Evolutionary conservation across 2,888 invertebrate species (phyloP).

Genomic region (Callosobruchus maculatus): DNA sequence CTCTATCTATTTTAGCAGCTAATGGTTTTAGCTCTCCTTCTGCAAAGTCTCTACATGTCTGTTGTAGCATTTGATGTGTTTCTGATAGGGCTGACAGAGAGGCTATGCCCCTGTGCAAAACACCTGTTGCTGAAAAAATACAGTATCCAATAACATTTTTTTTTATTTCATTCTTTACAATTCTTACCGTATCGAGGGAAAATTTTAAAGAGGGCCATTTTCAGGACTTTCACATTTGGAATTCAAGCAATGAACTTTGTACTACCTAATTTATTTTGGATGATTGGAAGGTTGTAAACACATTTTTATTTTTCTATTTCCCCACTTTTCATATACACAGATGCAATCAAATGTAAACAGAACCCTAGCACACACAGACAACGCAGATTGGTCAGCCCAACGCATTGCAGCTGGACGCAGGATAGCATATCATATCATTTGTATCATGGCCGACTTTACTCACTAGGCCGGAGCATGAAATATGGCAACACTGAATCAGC

Average conservation of each 20-base stretch:
- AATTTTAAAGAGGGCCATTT: slow-evolving; percentile 13
- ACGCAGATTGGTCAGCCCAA: too few relatives aligned
- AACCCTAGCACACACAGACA: too few relatives aligned
- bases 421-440: too few relatives aligned
- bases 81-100: slow-evolving; percentile 73
- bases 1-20: slow-evolving; percentile 79
- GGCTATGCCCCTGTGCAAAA: slow-evolving; percentile 56
- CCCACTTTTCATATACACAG: neutral
- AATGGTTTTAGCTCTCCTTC: slow-evolving; percentile 85
- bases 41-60: slow-evolving; percentile 89
- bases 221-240: neutral
- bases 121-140: neutral
- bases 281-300: neutral
- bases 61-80: slow-evolving; percentile 86
- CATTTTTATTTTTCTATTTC: neutral
- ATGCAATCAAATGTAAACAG: too few relatives aligned
- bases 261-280: neutral
- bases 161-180: neutral
- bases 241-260: slow-evolving; percentile 9
- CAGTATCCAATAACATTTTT: too few relatives aligned
- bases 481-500: too few relatives aligned
- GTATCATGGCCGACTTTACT: too few relatives aligned
- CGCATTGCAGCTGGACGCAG: too few relatives aligned
- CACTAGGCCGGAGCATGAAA: too few relatives aligned
- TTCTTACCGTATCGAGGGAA: neutral